Conservation (phyloP, 2,797 vertebrate genomes). For the Limosa lapponica region DNA sequence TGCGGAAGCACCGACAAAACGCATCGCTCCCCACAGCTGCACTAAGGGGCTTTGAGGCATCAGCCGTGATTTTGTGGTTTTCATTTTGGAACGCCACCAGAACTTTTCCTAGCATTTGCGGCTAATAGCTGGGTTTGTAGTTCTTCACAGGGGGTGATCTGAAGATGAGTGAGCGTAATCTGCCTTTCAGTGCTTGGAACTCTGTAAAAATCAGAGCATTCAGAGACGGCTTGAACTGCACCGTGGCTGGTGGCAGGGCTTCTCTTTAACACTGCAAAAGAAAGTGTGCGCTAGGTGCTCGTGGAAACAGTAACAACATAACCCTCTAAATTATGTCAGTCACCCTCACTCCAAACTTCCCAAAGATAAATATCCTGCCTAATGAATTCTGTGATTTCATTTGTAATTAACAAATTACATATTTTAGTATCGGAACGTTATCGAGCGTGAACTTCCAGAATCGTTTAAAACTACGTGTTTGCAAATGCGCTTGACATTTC, state of each 20-base stretch:
- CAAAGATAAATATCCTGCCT: not conserved
- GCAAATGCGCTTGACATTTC: slow-evolving; percentile 46
- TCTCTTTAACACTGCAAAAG: not conserved
- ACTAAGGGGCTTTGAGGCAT: not conserved
- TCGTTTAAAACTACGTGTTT: not conserved
- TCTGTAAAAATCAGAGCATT: slow-evolving; percentile 8
- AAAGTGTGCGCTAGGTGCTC: not conserved
- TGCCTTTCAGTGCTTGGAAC: not conserved
- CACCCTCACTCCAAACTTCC: not conserved
- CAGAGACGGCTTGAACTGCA: not conserved
- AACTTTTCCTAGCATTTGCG: not conserved
- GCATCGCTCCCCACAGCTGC: fast-evolving
- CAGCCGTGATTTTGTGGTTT: not conserved
- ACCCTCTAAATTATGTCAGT: not conserved
- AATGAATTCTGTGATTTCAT: not conserved
- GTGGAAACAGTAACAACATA: not conserved
- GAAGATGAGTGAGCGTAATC: not conserved
- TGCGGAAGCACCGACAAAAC: not conserved
- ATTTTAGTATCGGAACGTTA: not conserved
- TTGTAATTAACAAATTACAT: not conserved
- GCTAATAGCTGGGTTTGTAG: not conserved
- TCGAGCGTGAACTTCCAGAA: not conserved
- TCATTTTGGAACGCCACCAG: not conserved
- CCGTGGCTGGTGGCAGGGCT: not conserved
- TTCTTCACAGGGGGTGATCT: not conserved